Evolutionary conservation across 2,113 vertebrate genomes (phyloP).

Genomic region (Coregonus clupeaformis): DNA sequence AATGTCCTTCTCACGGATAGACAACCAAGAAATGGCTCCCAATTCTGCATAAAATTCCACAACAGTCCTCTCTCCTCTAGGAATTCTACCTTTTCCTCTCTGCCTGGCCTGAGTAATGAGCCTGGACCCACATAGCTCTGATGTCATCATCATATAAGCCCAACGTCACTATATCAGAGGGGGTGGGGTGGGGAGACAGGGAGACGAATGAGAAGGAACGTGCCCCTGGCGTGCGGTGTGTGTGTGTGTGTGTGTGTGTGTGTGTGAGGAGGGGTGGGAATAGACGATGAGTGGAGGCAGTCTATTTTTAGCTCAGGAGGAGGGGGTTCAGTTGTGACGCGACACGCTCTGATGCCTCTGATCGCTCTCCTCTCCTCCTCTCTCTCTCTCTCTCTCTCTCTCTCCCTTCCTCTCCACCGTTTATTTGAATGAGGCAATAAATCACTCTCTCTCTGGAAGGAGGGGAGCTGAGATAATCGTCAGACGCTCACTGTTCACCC

Average conservation of each 20-base stretch:
- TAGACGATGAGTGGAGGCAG: slow-evolving; percentile 42
- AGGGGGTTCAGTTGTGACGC: slow-evolving; percentile 27
- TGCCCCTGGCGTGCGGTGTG: slow-evolving; percentile 39
- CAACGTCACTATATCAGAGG: not conserved
- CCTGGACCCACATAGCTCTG: not conserved
- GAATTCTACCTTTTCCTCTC: not conserved
- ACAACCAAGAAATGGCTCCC: no score
- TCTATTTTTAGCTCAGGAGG: slow-evolving; percentile 60
- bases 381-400: not conserved
- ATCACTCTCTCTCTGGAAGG: slow-evolving; percentile 28
- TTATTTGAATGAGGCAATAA: slow-evolving; percentile 41
- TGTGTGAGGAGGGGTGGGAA: not conserved
- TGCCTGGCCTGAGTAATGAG: not conserved
- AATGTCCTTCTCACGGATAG: no score
- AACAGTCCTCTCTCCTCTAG: no score
- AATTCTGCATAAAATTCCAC: no score
- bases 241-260: not conserved
- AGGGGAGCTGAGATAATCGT: slow-evolving; percentile 15
- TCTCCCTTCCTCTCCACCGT: slow-evolving; percentile 21
- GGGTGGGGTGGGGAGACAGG: slow-evolving; percentile 10
- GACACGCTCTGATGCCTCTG: slow-evolving; percentile 16
- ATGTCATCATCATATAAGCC: not conserved
- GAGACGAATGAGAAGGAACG: slow-evolving; percentile 39
- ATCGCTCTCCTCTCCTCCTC: slow-evolving; percentile 31
- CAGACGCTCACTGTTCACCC: not conserved